Percentiles rank a stretch among this genome's conserved stretches.
These are phyloP conservation scores for Gasteruption jaculator DNA, from an alignment of 2,888 invertebrate species.

Conservation along the genomic window DNA sequence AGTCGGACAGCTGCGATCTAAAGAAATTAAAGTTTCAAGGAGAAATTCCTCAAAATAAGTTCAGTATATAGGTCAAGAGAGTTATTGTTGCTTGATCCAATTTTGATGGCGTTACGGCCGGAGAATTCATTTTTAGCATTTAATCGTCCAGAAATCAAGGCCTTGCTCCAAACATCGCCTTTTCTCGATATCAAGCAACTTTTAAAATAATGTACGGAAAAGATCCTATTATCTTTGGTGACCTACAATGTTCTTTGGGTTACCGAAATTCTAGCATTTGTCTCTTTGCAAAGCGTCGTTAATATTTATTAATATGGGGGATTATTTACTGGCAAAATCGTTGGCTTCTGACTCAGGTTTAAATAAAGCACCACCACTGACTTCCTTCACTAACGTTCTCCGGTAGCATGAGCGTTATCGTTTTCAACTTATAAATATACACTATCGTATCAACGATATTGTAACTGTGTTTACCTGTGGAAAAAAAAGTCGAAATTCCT, in stretches of 20 bases:
- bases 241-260: conserved; percentile 1
- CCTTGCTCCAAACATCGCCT: not conserved
- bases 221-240: conserved; percentile 11
- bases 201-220: no score
- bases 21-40: no score
- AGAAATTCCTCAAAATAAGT: conserved; percentile 23
- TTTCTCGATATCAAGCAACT: no score
- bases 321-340: conserved; percentile 29
- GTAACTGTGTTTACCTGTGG: no score
- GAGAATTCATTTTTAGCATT: not conserved
- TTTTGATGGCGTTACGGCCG: conserved; percentile 17
- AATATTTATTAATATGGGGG: conserved; percentile 7
- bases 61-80: conserved; percentile 37
- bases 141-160: not conserved
- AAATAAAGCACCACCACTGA: no score
- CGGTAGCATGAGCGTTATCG: no score
- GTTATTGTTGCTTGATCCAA: conserved; percentile 40
- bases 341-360: conserved; percentile 32
- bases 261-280: not conserved
- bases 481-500: no score
- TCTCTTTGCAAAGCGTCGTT: not conserved
- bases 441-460: no score
- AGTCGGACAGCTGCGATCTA: no score
- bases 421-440: no score
- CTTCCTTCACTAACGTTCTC: no score